Evolutionary conservation across 2,888 invertebrate species (phyloP), one percentile per base, ranked within the genome.

Genomic region (Poecilus cupreus): DNA sequence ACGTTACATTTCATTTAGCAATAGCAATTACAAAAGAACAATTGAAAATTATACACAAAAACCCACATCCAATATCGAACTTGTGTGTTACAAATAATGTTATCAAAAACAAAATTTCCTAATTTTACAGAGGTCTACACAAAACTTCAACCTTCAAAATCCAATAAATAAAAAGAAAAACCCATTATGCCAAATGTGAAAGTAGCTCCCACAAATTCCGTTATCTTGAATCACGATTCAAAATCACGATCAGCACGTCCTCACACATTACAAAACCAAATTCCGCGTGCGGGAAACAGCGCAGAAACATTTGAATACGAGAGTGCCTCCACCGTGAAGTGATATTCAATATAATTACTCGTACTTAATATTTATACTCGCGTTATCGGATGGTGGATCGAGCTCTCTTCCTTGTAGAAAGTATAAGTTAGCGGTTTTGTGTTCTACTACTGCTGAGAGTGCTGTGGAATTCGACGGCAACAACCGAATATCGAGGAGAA

Each of bases 371-470:
- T 60, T 22, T 60, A 68, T 68, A 68, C 13, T 68, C 11, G 11
- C 26, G 26, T 51, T 39, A 68, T 32, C 32, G 1, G 32, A 26
- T 24, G 13, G 37, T 18, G 37, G 18, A 37, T 68, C 68, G n/a
- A 68, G 18, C 5, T 68, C 32, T 32, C 68, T 68, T 68, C 68
- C 68, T 68, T n/a, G 68, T 68, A 68, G 68, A 68, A 68, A 68
- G 68, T 32, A 32, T 68, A 32, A 32, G 37, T 68, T 68, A 39
- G 68, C 68, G 37, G 68, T 68, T 24, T 43, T 26, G 60, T 26
- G 64, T 11, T 24, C 10, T n/a, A n/a, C n/a, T n/a, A n/a, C n/a
- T n/a, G n/a, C n/a, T n/a, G 64, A 68, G 11, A 20, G 37, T 26
- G 39, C 18, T 68, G 13, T 37, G 68, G 60, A 26, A 60, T 60